Percentiles rank a stretch among this genome's conserved stretches.
Evolutionary conservation across 92 coral and sea anemone genomes (phyloP).

Genomic region (Montipora capitata): DNA sequence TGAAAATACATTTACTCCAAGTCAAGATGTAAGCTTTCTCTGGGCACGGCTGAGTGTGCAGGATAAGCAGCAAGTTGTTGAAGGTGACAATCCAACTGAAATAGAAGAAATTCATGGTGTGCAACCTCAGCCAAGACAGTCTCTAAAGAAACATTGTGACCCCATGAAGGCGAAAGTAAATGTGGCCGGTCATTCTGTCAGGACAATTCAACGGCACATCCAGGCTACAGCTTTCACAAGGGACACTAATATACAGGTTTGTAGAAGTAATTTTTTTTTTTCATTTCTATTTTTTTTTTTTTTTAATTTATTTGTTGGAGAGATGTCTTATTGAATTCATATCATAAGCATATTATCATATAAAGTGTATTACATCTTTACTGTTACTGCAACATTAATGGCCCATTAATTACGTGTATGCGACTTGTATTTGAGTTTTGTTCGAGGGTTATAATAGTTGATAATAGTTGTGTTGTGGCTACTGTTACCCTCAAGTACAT

Average conservation of each 20-base stretch:
- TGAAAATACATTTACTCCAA: neutral
- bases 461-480: too few relatives aligned
- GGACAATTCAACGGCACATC: constrained; percentile 61
- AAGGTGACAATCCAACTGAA: constrained; percentile 42
- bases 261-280: neutral
- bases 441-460: too few relatives aligned
- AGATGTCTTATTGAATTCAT: too few relatives aligned
- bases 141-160: constrained; percentile 22
- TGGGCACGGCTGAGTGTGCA: constrained; percentile 53
- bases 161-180: constrained; percentile 74
- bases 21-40: constrained; percentile 21
- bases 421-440: too few relatives aligned
- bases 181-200: constrained; percentile 72
- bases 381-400: too few relatives aligned
- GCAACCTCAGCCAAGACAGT: constrained; percentile 36
- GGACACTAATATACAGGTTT: constrained; percentile 63
- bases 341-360: too few relatives aligned
- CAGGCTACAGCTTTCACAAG: constrained; percentile 60
- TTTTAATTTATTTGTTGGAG: neutral
- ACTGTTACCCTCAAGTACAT: too few relatives aligned
- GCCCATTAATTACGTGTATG: too few relatives aligned
- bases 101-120: constrained; percentile 31
- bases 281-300: neutral
- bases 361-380: too few relatives aligned
- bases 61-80: constrained; percentile 34